phyloP scores from a whole-genome alignment of 2,888 invertebrate genomes.

The Drosophila putrida region DNA sequence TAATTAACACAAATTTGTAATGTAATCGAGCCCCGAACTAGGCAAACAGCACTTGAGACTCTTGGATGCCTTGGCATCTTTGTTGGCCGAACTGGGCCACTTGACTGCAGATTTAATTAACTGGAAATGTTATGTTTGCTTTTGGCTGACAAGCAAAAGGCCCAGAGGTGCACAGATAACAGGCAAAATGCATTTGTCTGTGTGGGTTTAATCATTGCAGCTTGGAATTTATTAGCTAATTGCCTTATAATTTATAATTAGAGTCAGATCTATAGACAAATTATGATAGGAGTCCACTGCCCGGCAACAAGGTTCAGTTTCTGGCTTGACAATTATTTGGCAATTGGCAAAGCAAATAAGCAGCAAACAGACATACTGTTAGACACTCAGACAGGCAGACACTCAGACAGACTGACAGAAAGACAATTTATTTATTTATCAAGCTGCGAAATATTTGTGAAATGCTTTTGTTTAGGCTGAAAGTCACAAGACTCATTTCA shows the following conservation, averaged over 20 bases:
- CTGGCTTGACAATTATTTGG: constrained; percentile 41
- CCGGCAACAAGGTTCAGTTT: constrained; percentile 28
- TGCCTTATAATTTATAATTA: constrained; percentile 73
- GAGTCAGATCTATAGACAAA: constrained; percentile 31
- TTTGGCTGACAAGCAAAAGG: constrained; percentile 56
- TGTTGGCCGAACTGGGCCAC: constrained; percentile 53
- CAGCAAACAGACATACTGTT: constrained; percentile 2
- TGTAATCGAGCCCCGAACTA: constrained; percentile 66
- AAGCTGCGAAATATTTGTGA: constrained; percentile 51
- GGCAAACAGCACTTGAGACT: constrained; percentile 44
- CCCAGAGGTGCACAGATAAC: constrained; percentile 53
- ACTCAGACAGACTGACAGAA: constrained; percentile 6
- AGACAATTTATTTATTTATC: constrained; percentile 40
- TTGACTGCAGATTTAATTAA: constrained; percentile 80
- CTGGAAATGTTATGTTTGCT: constrained; percentile 79
- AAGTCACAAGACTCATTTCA: constrained; percentile 44
- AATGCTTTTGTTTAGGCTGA: constrained; percentile 42
- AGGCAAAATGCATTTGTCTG: constrained; percentile 36
- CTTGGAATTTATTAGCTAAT: constrained; percentile 72
- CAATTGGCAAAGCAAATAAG: constrained; percentile 51
- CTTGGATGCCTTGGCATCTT: constrained; percentile 16
- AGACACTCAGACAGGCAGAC: neutral
- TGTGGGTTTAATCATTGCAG: constrained; percentile 51
- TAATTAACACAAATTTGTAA: constrained; percentile 80
- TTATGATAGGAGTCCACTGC: constrained; percentile 34